Evolutionary conservation across 1,140 invertebrate species (phyloP).

Genomic region (Drosophila asahinai): DNA sequence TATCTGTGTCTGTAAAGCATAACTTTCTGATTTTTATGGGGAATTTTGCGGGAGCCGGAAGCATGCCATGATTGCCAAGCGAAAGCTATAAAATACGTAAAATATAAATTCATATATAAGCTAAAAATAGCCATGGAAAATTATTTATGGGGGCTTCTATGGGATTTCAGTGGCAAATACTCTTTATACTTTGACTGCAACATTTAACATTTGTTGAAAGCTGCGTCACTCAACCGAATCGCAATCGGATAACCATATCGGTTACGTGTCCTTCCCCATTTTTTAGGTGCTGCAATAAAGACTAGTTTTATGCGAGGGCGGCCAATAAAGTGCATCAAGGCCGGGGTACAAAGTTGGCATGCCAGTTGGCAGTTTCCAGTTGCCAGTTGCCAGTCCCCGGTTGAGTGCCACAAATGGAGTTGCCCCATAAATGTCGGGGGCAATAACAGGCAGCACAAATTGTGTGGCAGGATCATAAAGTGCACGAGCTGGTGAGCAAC

Average conservation of each 20-base stretch:
- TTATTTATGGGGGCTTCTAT: neutral
- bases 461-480: slow-evolving; percentile 53
- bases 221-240: neutral
- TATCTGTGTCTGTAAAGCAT: neutral
- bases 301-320: slow-evolving; percentile 29
- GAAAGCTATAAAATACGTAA: neutral
- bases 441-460: slow-evolving; percentile 38
- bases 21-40: neutral
- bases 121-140: too few relatives aligned
- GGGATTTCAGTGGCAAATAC: neutral
- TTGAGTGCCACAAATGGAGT: slow-evolving; percentile 16
- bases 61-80: neutral
- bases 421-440: slow-evolving; percentile 42
- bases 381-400: neutral
- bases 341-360: slow-evolving; percentile 44
- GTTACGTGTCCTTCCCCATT: slow-evolving; percentile 6
- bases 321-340: slow-evolving; percentile 50
- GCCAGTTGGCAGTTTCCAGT: slow-evolving; percentile 25
- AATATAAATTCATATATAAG: neutral
- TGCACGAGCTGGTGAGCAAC: slow-evolving; percentile 40
- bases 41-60: too few relatives aligned
- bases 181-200: neutral
- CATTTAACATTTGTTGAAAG: neutral
- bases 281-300: slow-evolving; percentile 33
- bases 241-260: slow-evolving; percentile 2